Conservation (phyloP, 1,140 invertebrate genomes). For the Bilobella aurantiaca region DNA sequence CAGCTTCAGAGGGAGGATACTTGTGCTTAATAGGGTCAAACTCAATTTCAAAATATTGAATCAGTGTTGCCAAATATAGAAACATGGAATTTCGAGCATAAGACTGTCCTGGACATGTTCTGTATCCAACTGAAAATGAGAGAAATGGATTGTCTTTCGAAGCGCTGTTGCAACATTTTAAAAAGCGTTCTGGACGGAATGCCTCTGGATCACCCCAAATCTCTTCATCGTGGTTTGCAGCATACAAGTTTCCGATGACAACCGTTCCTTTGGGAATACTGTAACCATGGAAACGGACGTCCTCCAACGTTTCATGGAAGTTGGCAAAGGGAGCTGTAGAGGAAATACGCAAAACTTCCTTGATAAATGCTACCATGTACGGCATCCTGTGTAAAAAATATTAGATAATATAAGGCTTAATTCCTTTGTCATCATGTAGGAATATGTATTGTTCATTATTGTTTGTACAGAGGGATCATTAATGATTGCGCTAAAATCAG, state of each 20-base stretch:
- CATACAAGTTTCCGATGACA: slow-evolving; percentile 38
- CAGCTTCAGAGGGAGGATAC: too few relatives aligned
- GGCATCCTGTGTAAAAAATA: too few relatives aligned
- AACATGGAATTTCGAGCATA: not conserved
- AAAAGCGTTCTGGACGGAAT: slow-evolving; percentile 38
- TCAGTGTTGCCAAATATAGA: not conserved
- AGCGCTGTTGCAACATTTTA: slow-evolving; percentile 13
- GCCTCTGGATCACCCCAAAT: slow-evolving; percentile 37
- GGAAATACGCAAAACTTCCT: slow-evolving; percentile 27
- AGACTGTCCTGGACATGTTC: not conserved
- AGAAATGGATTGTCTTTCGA: not conserved
- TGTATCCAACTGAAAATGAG: not conserved
- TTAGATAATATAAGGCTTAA: too few relatives aligned
- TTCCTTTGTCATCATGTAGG: too few relatives aligned
- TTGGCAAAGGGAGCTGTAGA: slow-evolving; percentile 23
- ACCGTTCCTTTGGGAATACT: slow-evolving; percentile 38
- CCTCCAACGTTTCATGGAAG: slow-evolving; percentile 20
- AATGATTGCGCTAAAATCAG: too few relatives aligned
- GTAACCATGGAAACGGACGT: slow-evolving; percentile 35
- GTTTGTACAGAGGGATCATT: too few relatives aligned
- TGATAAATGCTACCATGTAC: slow-evolving; percentile 36
- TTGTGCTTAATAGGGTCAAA: too few relatives aligned
- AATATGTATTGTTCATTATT: too few relatives aligned
- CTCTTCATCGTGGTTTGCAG: slow-evolving; percentile 35
- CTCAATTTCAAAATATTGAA: not conserved